phyloP scores from a whole-genome alignment of 92 coral and sea anemone genomes.

The Heteractis magnifica region DNA sequence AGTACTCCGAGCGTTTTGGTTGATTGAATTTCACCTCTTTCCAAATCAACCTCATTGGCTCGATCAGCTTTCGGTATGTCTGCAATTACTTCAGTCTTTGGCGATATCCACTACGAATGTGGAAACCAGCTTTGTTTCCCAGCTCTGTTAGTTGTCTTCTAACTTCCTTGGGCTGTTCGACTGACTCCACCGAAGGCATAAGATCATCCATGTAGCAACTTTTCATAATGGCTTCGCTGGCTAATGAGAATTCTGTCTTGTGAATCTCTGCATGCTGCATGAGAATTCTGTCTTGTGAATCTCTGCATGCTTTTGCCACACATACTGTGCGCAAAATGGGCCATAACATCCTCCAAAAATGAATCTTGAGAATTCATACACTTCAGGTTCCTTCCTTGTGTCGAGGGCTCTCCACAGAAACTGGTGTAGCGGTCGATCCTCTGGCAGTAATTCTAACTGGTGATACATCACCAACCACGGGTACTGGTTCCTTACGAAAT shows the following conservation, averaged over 20 bases:
- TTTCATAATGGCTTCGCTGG: constrained; percentile 42
- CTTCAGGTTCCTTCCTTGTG: no score
- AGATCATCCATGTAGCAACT: constrained; percentile 57
- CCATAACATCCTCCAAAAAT: no score
- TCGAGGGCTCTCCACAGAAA: no score
- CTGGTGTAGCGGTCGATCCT: no score
- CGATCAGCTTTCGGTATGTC: constrained; percentile 20
- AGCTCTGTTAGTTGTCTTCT: constrained; percentile 47
- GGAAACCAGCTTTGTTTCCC: constrained; percentile 52
- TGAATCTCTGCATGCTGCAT: constrained; percentile 36
- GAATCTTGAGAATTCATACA: no score
- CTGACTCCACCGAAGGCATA: constrained; percentile 50
- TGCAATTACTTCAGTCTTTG: constrained; percentile 28
- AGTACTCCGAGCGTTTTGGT: constrained; percentile 45
- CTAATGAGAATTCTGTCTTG: constrained; percentile 45
- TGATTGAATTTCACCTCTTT: constrained; percentile 39
- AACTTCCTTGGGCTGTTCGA: constrained; percentile 51
- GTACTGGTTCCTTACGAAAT: no score
- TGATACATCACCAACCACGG: no score
- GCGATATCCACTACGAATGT: constrained; percentile 54
- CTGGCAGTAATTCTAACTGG: no score
- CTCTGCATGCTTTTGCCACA: constrained; percentile 26
- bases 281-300: constrained; percentile 39
- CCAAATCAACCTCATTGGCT: constrained; percentile 43
- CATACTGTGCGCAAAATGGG: no score